Conservation (phyloP, 2,888 invertebrate genomes). For the Theretra japonica region DNA sequence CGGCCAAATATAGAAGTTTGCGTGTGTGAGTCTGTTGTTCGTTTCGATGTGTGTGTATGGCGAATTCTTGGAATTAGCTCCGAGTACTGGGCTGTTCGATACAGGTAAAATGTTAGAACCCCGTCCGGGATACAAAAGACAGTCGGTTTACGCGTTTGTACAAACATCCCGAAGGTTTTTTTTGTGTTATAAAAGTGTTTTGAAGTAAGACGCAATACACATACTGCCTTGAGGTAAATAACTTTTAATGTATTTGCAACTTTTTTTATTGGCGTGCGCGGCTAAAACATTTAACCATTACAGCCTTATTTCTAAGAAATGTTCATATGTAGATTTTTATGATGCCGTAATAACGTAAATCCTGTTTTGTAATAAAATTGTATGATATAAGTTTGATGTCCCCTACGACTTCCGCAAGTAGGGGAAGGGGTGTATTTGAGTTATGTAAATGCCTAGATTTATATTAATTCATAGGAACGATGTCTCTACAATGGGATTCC, state of each 20-base stretch:
- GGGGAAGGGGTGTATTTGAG: too few species aligned
- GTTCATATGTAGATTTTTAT: too few species aligned
- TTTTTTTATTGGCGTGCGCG: background rate
- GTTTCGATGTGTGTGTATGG: background rate
- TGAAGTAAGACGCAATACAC: background rate
- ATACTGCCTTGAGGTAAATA: constrained; percentile 1
- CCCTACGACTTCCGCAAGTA: too few species aligned
- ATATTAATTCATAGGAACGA: too few species aligned
- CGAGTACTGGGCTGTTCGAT: constrained; percentile 50
- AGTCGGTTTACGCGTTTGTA: background rate
- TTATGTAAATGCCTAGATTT: too few species aligned
- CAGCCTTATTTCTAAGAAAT: too few species aligned
- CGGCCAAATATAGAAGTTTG: constrained; percentile 65
- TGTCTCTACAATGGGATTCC: too few species aligned
- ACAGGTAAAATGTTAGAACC: constrained; percentile 36
- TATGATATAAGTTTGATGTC: too few species aligned
- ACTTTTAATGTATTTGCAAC: background rate
- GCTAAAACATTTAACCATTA: background rate
- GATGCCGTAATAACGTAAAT: too few species aligned
- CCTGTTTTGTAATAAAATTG: too few species aligned
- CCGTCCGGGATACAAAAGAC: background rate
- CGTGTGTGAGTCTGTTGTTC: constrained; percentile 50
- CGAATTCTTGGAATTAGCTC: constrained; percentile 72
- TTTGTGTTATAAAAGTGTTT: background rate
- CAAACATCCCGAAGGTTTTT: background rate